These are phyloP conservation scores for Dascillus cervinus DNA, from an alignment of 2,888 invertebrate species.

Conservation along the genomic window DNA sequence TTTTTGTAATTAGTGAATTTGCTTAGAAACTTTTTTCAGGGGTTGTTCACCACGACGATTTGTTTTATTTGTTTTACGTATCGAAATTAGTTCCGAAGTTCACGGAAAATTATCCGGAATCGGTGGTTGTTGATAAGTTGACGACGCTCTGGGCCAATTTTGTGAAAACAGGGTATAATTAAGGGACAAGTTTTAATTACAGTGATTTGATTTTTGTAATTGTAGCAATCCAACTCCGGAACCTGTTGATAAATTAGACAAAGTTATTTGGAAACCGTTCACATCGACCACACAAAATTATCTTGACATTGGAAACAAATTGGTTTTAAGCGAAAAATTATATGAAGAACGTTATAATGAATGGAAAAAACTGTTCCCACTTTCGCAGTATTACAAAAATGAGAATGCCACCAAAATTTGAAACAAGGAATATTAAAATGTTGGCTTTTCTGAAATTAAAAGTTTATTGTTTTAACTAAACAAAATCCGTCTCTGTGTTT, in stretches of 20 bases:
- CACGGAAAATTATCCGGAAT: slow-evolving; percentile 31
- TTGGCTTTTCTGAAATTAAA: too few species aligned
- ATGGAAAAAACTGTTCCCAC: slow-evolving; percentile 32
- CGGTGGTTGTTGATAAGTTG: slow-evolving; percentile 32
- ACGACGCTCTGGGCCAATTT: slow-evolving; percentile 41
- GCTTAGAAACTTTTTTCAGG: slow-evolving; percentile 17
- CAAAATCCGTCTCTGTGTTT: too few species aligned
- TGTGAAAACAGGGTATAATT: slow-evolving; percentile 30
- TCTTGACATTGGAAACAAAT: slow-evolving; percentile 25
- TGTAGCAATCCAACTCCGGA: slow-evolving; percentile 39
- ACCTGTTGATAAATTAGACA: slow-evolving; percentile 8
- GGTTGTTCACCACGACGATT: slow-evolving; percentile 41
- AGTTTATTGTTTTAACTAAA: too few species aligned
- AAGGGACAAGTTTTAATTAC: slow-evolving; percentile 3
- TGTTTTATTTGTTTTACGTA: slow-evolving; percentile 41
- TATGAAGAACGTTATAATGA: slow-evolving; percentile 27
- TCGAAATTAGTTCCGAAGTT: slow-evolving; percentile 27
- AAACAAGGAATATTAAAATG: too few species aligned
- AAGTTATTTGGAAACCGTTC: slow-evolving; percentile 25
- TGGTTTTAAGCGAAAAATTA: slow-evolving; percentile 26
- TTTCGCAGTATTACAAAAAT: too few species aligned
- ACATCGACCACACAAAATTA: slow-evolving; percentile 25
- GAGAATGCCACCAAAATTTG: too few species aligned
- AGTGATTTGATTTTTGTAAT: slow-evolving; percentile 4
- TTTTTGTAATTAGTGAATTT: slow-evolving; percentile 1